Evolutionary conservation across 2,888 invertebrate genomes (phyloP).

Genomic region (Andrena minutula): DNA sequence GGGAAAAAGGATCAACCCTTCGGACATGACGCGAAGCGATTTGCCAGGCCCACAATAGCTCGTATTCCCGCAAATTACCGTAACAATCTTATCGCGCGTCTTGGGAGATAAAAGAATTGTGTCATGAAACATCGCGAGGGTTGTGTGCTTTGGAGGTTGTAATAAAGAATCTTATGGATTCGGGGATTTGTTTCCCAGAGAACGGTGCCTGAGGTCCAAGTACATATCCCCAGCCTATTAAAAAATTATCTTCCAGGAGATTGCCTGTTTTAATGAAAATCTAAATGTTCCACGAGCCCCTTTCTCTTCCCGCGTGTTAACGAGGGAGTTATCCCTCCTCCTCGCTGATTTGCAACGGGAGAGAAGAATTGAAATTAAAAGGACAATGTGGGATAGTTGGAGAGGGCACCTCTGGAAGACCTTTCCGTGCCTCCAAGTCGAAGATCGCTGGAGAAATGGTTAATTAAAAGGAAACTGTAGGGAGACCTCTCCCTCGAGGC

Average conservation of each 20-base stretch:
- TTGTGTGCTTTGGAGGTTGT: conserved; percentile 12
- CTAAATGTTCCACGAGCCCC: conserved; percentile 76
- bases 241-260: conserved; percentile 60
- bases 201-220: conserved; percentile 14
- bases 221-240: conserved; percentile 37
- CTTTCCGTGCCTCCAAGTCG: neutral
- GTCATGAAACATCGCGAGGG: neutral
- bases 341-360: neutral
- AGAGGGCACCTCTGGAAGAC: neutral
- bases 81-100: neutral
- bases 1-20: conserved; percentile 3
- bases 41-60: neutral
- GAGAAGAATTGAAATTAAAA: neutral
- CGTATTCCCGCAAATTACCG: neutral
- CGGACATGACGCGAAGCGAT: neutral
- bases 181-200: conserved; percentile 19
- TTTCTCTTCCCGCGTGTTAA: neutral
- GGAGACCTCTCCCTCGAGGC: neutral
- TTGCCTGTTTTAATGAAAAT: conserved; percentile 78
- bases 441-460: neutral
- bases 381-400: no score
- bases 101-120: neutral
- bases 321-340: neutral
- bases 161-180: conserved; percentile 47
- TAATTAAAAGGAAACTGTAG: neutral